phyloP scores from a whole-genome alignment of 2,888 invertebrate species.

The Lordiphosa andalusiaca region DNA sequence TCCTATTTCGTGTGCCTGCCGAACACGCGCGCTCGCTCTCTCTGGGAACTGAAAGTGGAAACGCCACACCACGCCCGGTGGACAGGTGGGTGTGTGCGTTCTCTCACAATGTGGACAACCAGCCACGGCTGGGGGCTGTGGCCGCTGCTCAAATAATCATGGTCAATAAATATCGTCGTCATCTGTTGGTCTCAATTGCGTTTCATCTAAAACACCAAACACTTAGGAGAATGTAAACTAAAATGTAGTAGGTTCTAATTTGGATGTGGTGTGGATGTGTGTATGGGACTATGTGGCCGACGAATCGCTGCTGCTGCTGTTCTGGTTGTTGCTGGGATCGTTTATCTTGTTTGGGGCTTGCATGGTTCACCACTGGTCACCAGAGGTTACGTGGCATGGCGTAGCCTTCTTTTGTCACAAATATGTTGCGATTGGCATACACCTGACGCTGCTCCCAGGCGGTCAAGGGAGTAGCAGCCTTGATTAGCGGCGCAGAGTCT shows the following conservation, averaged over 20 bases:
- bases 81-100: conserved; percentile 7
- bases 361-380: conserved; percentile 79
- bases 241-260: conserved; percentile 77
- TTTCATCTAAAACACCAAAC: conserved; percentile 80
- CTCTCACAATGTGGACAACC: conserved; percentile 35
- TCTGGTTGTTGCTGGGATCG: conserved; percentile 51
- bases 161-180: conserved; percentile 63
- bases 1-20: conserved; percentile 7
- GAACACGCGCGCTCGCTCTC: conserved; percentile 19
- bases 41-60: conserved; percentile 32
- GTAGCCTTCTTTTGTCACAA: conserved; percentile 80
- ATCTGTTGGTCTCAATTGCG: conserved; percentile 75
- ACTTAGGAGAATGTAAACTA: conserved; percentile 78
- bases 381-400: conserved; percentile 80
- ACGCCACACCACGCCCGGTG: no score
- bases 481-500: conserved; percentile 7
- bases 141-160: conserved; percentile 53
- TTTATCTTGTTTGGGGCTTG: conserved; percentile 65
- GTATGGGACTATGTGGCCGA: conserved; percentile 65
- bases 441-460: conserved; percentile 19
- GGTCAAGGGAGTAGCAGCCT: conserved; percentile 3
- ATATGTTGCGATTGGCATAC: conserved; percentile 77
- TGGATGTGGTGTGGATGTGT: conserved; percentile 63
- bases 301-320: conserved; percentile 66
- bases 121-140: conserved; percentile 1